Conservation (phyloP, 1,140 invertebrate species). For the Drosophila serrata region DNA sequence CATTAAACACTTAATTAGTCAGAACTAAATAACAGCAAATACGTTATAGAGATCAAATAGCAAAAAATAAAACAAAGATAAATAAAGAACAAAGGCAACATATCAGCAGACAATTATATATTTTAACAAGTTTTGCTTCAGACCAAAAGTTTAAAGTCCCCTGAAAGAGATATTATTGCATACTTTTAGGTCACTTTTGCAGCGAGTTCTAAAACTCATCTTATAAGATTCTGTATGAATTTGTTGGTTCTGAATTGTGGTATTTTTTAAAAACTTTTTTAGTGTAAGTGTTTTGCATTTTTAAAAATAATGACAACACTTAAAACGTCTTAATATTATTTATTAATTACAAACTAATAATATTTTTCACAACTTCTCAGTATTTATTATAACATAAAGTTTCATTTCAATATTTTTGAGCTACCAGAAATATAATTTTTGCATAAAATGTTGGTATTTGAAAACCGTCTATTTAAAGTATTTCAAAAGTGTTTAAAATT, state of each 20-base stretch:
- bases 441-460: neutral
- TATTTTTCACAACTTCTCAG: neutral
- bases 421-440: neutral
- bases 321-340: too few relatives aligned
- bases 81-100: slow-evolving; percentile 8
- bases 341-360: too few relatives aligned
- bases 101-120: slow-evolving; percentile 18
- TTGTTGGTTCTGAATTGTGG: too few relatives aligned
- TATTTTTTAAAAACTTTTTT: too few relatives aligned
- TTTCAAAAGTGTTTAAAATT: neutral
- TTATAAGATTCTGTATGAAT: too few relatives aligned
- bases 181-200: too few relatives aligned
- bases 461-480: neutral
- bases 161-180: neutral
- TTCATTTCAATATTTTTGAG: neutral
- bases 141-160: neutral
- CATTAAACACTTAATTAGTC: slow-evolving; percentile 28
- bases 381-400: neutral
- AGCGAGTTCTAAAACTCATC: too few relatives aligned
- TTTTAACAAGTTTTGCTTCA: slow-evolving; percentile 2
- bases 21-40: slow-evolving; percentile 6
- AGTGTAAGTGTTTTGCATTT: too few relatives aligned
- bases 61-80: neutral
- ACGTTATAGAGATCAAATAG: slow-evolving; percentile 11
- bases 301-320: too few relatives aligned